phyloP scores from a whole-genome alignment of 2,888 invertebrate species.

The Sarcophaga carnaria region DNA sequence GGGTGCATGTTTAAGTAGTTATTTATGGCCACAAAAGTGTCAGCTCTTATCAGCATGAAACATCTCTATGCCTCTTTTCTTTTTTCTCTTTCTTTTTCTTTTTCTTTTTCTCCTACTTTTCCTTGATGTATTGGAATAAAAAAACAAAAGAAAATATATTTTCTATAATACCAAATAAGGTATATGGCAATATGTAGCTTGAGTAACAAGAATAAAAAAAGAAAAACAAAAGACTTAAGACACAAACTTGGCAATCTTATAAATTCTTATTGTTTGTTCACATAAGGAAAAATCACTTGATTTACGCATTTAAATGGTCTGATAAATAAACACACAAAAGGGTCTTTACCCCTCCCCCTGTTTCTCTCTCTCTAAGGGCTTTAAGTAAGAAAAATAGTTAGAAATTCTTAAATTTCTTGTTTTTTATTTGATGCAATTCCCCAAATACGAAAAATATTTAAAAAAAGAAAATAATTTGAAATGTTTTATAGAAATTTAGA shows the following conservation, averaged over 20 bases:
- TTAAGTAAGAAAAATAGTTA: no score
- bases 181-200: constrained; percentile 34
- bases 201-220: constrained; percentile 1
- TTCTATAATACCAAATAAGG: constrained; percentile 55
- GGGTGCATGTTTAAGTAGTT: constrained; percentile 79
- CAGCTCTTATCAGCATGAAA: constrained; percentile 81
- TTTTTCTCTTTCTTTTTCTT: neutral
- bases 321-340: neutral
- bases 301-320: neutral
- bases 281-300: neutral
- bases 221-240: constrained; percentile 55
- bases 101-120: neutral
- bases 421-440: no score
- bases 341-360: neutral
- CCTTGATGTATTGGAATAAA: constrained; percentile 3
- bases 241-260: constrained; percentile 15
- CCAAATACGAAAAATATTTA: no score
- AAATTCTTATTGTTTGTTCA: constrained; percentile 14
- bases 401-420: no score
- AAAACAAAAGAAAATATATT: constrained; percentile 1
- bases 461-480: no score
- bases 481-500: no score
- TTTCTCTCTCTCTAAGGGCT: no score
- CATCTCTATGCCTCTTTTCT: constrained; percentile 71
- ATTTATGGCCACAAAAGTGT: constrained; percentile 81